A percentile compares a stretch with the other conserved stretches of the same genome.
Evolutionary conservation across 2,113 vertebrate genomes (phyloP).

Genomic region (Halichoerus grypus): DNA sequence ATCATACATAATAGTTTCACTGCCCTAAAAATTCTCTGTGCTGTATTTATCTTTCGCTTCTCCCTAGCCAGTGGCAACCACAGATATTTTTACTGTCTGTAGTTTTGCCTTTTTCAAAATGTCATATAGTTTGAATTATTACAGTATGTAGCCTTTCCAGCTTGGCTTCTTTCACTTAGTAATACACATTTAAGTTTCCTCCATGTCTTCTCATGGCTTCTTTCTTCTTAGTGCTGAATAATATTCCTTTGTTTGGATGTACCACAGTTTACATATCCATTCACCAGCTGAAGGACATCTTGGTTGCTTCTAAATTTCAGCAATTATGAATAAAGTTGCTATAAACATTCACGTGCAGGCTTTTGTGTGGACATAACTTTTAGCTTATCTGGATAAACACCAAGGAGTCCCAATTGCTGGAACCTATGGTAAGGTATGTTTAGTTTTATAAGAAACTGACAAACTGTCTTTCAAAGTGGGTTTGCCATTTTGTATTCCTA

Average conservation of each 20-base stretch:
- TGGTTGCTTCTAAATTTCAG: not conserved
- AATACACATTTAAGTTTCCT: not conserved
- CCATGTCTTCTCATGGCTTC: not conserved
- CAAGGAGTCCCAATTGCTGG: not conserved
- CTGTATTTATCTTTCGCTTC: not conserved
- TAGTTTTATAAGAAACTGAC: not conserved
- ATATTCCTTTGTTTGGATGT: not conserved
- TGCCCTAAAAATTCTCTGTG: not conserved
- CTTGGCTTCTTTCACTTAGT: not conserved
- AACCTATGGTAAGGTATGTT: not conserved
- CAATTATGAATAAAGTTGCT: not conserved
- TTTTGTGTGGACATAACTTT: constrained; percentile 3
- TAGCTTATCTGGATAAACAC: not conserved
- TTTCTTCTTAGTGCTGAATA: not conserved
- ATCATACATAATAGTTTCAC: not conserved
- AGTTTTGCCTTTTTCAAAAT: not conserved
- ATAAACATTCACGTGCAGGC: not conserved
- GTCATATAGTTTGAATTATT: not conserved
- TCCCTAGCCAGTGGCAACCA: not conserved
- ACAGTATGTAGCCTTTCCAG: not conserved
- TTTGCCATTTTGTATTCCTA: not conserved
- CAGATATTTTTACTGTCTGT: not conserved
- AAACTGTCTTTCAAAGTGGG: not conserved
- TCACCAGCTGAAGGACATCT: not conserved
- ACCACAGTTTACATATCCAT: not conserved